Evolutionary conservation across 2,888 invertebrate species (phyloP).

Genomic region (Hipparchia semele): DNA sequence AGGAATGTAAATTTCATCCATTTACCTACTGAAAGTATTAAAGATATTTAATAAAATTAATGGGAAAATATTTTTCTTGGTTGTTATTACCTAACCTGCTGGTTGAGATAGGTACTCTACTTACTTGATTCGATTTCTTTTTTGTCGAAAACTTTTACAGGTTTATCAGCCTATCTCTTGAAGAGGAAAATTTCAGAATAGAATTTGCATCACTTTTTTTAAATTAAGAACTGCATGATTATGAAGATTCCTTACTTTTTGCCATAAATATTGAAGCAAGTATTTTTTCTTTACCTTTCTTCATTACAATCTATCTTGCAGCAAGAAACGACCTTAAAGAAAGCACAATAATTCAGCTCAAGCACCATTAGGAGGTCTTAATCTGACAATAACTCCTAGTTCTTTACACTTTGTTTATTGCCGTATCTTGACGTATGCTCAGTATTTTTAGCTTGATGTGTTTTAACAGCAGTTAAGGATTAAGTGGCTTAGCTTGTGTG

Average conservation of each 20-base stretch:
- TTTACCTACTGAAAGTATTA: too few species aligned
- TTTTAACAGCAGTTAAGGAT: conserved; percentile 62
- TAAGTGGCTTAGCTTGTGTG: conserved; percentile 44
- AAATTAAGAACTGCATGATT: neutral
- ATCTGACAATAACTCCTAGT: conserved; percentile 67
- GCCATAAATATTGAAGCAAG: neutral
- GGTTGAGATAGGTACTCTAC: too few species aligned
- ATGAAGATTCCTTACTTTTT: neutral
- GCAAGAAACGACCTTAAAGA: conserved; percentile 39
- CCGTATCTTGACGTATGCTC: conserved; percentile 59
- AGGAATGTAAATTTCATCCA: too few species aligned
- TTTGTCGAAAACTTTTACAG: too few species aligned
- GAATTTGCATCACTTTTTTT: neutral
- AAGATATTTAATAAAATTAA: too few species aligned
- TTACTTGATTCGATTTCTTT: too few species aligned
- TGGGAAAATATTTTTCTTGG: too few species aligned
- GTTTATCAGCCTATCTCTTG: too few species aligned
- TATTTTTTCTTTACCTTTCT: neutral
- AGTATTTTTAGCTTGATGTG: conserved; percentile 69
- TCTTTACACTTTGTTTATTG: conserved; percentile 67
- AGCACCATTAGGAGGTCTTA: conserved; percentile 64
- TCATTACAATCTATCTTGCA: conserved; percentile 11
- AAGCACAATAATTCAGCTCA: conserved; percentile 58
- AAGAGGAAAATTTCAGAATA: too few species aligned
- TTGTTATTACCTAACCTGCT: too few species aligned